A percentile compares a stretch with the other conserved stretches of the same genome.
These are phyloP conservation scores for Protonibea diacanthus DNA, from an alignment of 2,797 vertebrate genomes.

Conservation along the genomic window DNA sequence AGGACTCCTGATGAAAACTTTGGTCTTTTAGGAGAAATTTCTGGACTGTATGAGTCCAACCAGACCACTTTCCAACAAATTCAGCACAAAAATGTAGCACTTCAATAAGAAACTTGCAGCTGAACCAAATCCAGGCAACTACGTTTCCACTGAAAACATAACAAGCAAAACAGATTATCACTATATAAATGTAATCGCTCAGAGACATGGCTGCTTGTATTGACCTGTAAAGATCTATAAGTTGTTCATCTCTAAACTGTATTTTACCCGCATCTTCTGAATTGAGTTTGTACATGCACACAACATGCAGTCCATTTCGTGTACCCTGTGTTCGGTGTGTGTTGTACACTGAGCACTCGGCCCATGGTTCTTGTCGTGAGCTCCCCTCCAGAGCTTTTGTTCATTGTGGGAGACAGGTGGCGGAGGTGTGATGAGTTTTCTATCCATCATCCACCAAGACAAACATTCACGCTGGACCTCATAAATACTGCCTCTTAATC, in stretches of 20 bases:
- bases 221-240: not conserved
- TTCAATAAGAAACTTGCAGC: not conserved
- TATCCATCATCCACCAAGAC: constrained; percentile 70
- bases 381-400: constrained; percentile 51
- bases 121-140: not conserved
- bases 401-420: constrained; percentile 65
- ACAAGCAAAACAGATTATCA: not conserved
- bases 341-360: not conserved
- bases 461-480: constrained; percentile 70
- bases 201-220: not conserved
- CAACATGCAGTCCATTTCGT: not conserved
- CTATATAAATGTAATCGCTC: not conserved
- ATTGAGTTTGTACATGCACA: not conserved
- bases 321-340: constrained; percentile 1
- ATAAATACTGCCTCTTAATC: constrained; percentile 79
- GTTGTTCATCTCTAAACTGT: not conserved
- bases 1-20: not conserved
- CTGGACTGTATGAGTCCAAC: not conserved
- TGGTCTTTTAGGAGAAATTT: not conserved
- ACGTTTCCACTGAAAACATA: not conserved
- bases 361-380: constrained; percentile 17
- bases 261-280: not conserved
- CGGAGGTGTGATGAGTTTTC: constrained; percentile 60
- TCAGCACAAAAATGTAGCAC: not conserved
- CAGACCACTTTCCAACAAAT: too few species aligned